A percentile compares a stretch with the other conserved stretches of the same genome.
Evolutionary conservation across 2,113 vertebrate genomes (phyloP).

Genomic region (Meriones unguiculatus): DNA sequence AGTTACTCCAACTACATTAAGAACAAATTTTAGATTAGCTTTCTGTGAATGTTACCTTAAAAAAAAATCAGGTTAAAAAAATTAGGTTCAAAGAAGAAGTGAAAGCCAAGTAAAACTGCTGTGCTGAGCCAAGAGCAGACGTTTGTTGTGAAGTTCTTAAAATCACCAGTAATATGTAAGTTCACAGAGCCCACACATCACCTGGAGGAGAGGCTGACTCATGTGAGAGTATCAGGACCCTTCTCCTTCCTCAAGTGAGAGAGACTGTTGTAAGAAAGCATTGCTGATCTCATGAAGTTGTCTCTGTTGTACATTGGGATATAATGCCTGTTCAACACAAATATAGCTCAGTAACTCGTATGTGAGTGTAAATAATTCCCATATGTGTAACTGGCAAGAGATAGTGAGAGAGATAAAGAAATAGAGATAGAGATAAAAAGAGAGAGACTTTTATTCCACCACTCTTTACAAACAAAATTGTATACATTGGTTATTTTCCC

Average conservation of each 20-base stretch:
- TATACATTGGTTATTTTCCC: not conserved
- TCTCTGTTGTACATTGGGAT: not conserved
- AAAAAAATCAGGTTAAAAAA: conserved; percentile 49
- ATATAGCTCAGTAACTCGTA: not conserved
- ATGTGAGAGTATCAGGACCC: too few species aligned
- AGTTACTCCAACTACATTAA: conserved; percentile 85
- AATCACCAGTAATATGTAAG: conserved; percentile 67
- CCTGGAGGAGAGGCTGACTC: too few species aligned
- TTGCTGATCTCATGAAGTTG: not conserved
- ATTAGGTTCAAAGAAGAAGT: conserved; percentile 25
- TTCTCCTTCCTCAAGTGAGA: not conserved
- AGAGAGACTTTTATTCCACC: not conserved
- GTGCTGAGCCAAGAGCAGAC: conserved; percentile 26
- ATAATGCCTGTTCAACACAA: not conserved
- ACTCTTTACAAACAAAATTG: not conserved
- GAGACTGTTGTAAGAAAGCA: not conserved
- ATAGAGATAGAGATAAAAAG: not conserved
- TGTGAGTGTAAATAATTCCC: conserved; percentile 9
- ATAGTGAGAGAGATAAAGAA: not conserved
- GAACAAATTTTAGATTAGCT: conserved; percentile 72
- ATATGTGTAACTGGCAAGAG: not conserved
- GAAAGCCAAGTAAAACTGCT: conserved; percentile 38
- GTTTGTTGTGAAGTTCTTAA: conserved; percentile 41
- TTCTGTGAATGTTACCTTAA: conserved; percentile 62
- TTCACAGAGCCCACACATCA: conserved; percentile 12